Percentiles rank a stretch among this genome's conserved stretches.
These are phyloP conservation scores for Diaperis boleti DNA, from an alignment of 2,888 invertebrate genomes.

Conservation along the genomic window DNA sequence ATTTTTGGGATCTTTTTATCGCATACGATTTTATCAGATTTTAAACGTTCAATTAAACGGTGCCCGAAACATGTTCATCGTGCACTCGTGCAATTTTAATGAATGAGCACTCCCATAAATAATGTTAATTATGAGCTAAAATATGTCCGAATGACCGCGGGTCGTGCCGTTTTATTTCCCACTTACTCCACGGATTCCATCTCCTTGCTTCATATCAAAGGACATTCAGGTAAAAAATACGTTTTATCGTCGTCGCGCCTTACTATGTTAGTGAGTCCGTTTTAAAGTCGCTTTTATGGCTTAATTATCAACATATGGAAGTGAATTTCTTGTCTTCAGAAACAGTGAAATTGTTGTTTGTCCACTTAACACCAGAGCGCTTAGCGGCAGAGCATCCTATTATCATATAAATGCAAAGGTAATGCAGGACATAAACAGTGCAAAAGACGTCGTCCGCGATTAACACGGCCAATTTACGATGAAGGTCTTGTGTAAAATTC, in stretches of 20 bases:
- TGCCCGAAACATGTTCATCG: slow-evolving; percentile 9
- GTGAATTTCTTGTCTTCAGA: slow-evolving; percentile 49
- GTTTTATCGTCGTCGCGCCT: slow-evolving; percentile 36
- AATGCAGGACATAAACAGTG: slow-evolving; percentile 53
- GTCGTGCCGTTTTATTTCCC: slow-evolving; percentile 13
- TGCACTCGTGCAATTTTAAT: slow-evolving; percentile 11
- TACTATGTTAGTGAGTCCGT: slow-evolving; percentile 40
- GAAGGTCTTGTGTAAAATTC: slow-evolving; percentile 47
- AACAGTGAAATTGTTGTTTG: slow-evolving; percentile 50
- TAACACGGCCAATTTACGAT: slow-evolving; percentile 50
- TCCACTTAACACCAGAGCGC: slow-evolving; percentile 55
- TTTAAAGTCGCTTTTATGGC: slow-evolving; percentile 47
- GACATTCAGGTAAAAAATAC: slow-evolving; percentile 37
- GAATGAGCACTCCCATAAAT: slow-evolving; percentile 17
- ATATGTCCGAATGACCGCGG: slow-evolving; percentile 14
- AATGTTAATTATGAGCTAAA: slow-evolving; percentile 31
- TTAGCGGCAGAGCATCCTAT: slow-evolving; percentile 48
- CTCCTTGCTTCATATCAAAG: slow-evolving; percentile 20
- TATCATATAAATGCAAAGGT: slow-evolving; percentile 58
- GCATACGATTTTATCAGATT: no score
- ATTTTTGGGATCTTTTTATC: no score
- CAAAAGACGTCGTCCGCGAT: slow-evolving; percentile 49
- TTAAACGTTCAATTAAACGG: slow-evolving; percentile 3
- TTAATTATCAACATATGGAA: slow-evolving; percentile 54
- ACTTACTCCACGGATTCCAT: slow-evolving; percentile 8